These are phyloP conservation scores for Denticeps clupeoides DNA, from an alignment of 2,797 vertebrate genomes.

Conservation along the genomic window DNA sequence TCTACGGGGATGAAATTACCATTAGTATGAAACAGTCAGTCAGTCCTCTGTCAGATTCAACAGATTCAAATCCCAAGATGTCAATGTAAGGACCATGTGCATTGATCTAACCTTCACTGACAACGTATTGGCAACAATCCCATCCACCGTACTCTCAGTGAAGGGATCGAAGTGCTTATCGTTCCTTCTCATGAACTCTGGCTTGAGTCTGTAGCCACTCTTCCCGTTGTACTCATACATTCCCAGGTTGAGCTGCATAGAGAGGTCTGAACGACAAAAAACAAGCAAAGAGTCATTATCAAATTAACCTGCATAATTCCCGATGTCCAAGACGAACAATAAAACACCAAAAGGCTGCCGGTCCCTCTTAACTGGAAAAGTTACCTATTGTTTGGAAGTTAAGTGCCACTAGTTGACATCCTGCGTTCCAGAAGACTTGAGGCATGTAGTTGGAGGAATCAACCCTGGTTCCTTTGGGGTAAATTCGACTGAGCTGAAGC, in stretches of 20 bases:
- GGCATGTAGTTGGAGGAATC: constrained; percentile 88
- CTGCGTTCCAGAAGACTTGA: constrained; percentile 82
- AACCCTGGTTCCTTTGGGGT: constrained; percentile 78
- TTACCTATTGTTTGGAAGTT: constrained; percentile 86
- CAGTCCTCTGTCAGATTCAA: too few species aligned
- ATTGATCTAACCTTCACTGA: constrained; percentile 29
- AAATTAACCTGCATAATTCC: neutral
- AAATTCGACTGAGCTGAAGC: constrained; percentile 78
- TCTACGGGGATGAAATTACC: constrained; percentile 42
- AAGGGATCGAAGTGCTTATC: constrained; percentile 84
- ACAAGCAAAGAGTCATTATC: neutral
- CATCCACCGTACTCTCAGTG: constrained; percentile 76
- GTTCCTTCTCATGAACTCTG: constrained; percentile 79
- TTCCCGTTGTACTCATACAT: constrained; percentile 83
- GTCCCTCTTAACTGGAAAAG: neutral
- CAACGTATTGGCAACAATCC: constrained; percentile 67
- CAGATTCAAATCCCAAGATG: too few species aligned
- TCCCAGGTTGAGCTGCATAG: constrained; percentile 82
- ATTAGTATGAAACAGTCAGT: too few species aligned
- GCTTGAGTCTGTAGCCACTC: constrained; percentile 77
- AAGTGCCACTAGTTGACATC: constrained; percentile 80
- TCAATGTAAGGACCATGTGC: neutral
- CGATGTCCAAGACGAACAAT: neutral
- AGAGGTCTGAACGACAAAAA: constrained; percentile 55
- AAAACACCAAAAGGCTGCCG: neutral